Evolutionary conservation across 2,888 invertebrate genomes (phyloP).

Genomic region (Campoplex nolae): DNA sequence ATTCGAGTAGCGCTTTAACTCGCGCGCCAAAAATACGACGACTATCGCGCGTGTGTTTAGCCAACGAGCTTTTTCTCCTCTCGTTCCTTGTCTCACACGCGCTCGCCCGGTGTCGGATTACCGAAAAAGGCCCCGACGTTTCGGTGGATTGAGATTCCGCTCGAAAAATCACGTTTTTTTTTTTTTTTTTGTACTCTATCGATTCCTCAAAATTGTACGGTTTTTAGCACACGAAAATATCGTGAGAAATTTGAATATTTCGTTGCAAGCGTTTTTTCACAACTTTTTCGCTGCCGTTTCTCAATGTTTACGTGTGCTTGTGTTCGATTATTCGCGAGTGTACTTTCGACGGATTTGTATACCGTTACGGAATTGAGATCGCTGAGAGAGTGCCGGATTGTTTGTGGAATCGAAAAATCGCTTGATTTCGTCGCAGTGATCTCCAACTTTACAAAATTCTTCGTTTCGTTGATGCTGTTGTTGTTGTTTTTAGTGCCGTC

Average conservation of each 20-base stretch:
- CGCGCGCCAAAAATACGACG: conserved; percentile 77
- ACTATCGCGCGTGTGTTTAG: conserved; percentile 66
- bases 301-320: not conserved
- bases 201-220: not conserved
- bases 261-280: not conserved
- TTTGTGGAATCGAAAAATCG: not conserved
- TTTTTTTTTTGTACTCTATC: too few species aligned
- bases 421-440: not conserved
- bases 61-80: conserved; percentile 64
- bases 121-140: conserved; percentile 52
- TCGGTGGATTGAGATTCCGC: conserved; percentile 19
- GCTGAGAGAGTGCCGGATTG: not conserved
- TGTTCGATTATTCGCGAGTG: conserved; percentile 9
- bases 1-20: conserved; percentile 55
- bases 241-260: not conserved
- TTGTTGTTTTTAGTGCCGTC: not conserved
- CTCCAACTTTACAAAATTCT: not conserved
- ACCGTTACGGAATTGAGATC: not conserved
- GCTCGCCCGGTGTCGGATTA: conserved; percentile 76
- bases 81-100: conserved; percentile 50
- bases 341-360: not conserved
- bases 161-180: conserved; percentile 11
- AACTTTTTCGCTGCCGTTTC: not conserved
- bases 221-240: not conserved
- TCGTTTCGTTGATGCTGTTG: not conserved